Base-by-base conservation (phyloP, 2,797 vertebrate species). In the Pogonophryne albipinna region DNA sequence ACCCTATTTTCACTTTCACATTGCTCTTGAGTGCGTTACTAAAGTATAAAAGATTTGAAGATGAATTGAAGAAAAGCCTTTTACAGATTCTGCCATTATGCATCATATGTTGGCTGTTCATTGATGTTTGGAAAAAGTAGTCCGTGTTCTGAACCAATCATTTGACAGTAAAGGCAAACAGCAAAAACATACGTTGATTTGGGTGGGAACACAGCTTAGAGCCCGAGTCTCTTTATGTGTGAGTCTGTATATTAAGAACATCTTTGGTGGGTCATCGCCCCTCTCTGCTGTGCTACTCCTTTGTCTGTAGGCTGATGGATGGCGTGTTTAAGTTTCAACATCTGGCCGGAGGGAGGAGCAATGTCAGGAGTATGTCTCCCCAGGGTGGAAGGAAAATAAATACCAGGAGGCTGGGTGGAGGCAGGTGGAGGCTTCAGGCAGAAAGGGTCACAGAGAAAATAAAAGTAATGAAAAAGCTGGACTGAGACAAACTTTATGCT, bases 261-360 rank as follows among this genome's bases (percentile, higher is more conserved):
- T 55, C 80, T 84, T 78, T 76, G 58, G 53, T 65, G 82, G 84
- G 73, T 88, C 81, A 85, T 66, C 60, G 60, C 49, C 71, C 10
- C 59, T 20, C 59, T 86, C 74, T 79, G 50, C 76, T 19, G 68
- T 52, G 76, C 52, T 65, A 55, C 63, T 82, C 57, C 19, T 71
- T 68, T 70, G 79, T 85, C 80, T 82, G 58, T 20, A 13, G 49
- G 61, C 51, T 89, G 88, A 90, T 83, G 86, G 81, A 91, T 85
- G 79, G 58, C 10, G 41, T 88, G 87, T 86, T 92, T 86, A 85
- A 86, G 73, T 82, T 79, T 79, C 71, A 89, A 89, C 90, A 92
- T 93, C 91, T 94, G 92, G 88, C 71, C 66, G 71, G 60, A 66
- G 71, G 80, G 76, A 78, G 78, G 76, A 78, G 82, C 55, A 15